Evolutionary conservation across 2,113 vertebrate genomes (phyloP).

Genomic region (Sinocyclocheilus maitianheensis): DNA sequence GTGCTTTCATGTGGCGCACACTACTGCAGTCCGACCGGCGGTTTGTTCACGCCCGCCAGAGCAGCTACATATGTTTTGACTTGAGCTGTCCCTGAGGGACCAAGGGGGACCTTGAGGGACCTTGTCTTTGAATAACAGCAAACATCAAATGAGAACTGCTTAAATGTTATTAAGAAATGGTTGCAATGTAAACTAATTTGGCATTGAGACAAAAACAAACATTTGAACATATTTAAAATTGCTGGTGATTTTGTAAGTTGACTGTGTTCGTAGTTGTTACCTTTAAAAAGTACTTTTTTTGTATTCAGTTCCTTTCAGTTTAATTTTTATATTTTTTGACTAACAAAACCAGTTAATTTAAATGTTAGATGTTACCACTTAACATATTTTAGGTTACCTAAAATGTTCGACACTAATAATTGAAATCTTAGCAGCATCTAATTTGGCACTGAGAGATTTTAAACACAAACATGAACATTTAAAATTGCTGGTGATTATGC

Average conservation of each 20-base stretch:
- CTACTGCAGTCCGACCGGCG: constrained; percentile 26
- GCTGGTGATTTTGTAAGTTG: no score
- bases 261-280: no score
- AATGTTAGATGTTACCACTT: no score
- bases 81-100: constrained; percentile 11
- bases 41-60: constrained; percentile 46
- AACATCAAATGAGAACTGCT: constrained; percentile 19
- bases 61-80: constrained; percentile 33
- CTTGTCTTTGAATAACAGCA: not conserved
- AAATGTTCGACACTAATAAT: no score
- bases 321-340: no score
- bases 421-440: no score
- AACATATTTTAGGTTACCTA: no score
- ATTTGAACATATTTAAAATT: not conserved
- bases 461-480: no score
- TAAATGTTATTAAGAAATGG: not conserved
- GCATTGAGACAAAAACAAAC: not conserved
- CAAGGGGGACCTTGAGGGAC: not conserved
- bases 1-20: constrained; percentile 58
- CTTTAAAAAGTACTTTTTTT: no score
- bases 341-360: no score
- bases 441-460: not conserved
- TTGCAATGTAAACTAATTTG: not conserved
- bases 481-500: not conserved
- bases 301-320: no score